Evolutionary conservation across 2,113 vertebrate genomes (phyloP).

Genomic region (Platichthys stellatus): DNA sequence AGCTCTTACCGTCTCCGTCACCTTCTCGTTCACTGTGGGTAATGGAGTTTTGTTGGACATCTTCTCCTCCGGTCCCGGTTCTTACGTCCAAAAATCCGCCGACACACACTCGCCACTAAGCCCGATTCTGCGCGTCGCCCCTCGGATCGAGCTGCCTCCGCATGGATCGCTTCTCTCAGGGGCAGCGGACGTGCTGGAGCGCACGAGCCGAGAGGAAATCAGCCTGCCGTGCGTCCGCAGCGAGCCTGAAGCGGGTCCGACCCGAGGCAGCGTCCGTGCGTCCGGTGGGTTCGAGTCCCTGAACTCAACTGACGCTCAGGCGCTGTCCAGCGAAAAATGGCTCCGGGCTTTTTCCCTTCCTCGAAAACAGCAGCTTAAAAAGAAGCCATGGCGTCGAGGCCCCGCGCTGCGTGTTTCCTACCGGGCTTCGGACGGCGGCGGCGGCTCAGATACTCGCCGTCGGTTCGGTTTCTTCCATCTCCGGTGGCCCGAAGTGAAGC

Average conservation of each 20-base stretch:
- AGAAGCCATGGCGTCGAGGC: slow-evolving; percentile 39
- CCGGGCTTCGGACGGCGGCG: slow-evolving; percentile 34
- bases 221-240: too few species aligned
- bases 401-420: neutral
- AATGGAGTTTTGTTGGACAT: slow-evolving; percentile 96
- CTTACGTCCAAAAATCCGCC: slow-evolving; percentile 18
- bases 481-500: slow-evolving; percentile 71
- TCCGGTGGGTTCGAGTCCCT: slow-evolving; percentile 39
- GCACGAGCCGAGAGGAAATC: slow-evolving; percentile 20
- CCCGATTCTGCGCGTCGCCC: slow-evolving; percentile 23
- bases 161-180: slow-evolving; percentile 63
- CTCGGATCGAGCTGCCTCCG: slow-evolving; percentile 59
- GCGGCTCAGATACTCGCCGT: slow-evolving; percentile 48
- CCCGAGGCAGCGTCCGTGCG: neutral
- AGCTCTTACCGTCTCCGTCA: slow-evolving; percentile 93
- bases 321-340: slow-evolving; percentile 48
- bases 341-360: slow-evolving; percentile 25
- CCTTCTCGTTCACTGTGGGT: slow-evolving; percentile 94
- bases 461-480: slow-evolving; percentile 78
- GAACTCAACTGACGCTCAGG: slow-evolving; percentile 51
- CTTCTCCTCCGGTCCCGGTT: slow-evolving; percentile 52
- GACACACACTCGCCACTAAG: neutral
- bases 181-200: slow-evolving; percentile 63
- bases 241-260: neutral
- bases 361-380: slow-evolving; percentile 17